These are phyloP conservation scores for Riparia riparia DNA, from an alignment of 2,113 vertebrate species.

Conservation along the genomic window DNA sequence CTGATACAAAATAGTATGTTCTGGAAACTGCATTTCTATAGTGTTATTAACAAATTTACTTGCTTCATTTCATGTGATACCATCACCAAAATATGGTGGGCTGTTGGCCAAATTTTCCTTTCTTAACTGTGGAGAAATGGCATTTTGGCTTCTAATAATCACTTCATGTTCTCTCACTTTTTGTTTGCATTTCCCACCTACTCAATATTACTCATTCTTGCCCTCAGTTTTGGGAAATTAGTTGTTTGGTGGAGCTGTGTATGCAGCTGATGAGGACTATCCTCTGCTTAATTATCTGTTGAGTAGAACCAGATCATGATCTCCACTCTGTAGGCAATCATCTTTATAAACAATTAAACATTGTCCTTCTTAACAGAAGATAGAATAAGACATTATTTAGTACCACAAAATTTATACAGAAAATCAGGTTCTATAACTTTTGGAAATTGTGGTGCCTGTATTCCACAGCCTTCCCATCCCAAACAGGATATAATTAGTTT, in stretches of 20 bases:
- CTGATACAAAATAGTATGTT: neutral
- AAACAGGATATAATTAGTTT: neutral
- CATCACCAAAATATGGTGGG: neutral
- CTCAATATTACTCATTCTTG: neutral
- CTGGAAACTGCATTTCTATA: neutral
- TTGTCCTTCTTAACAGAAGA: neutral
- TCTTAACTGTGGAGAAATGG: neutral
- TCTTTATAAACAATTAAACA: neutral
- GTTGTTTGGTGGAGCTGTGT: neutral
- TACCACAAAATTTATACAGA: neutral
- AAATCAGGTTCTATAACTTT: neutral
- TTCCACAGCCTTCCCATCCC: neutral
- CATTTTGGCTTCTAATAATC: neutral
- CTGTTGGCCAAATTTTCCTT: neutral
- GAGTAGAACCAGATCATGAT: neutral
- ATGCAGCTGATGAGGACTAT: neutral
- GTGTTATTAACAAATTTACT: neutral
- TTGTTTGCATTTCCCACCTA: neutral
- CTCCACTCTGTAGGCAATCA: neutral
- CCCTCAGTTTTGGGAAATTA: neutral
- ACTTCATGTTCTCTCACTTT: neutral
- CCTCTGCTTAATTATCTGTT: neutral
- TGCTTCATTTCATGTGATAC: neutral
- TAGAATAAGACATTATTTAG: neutral
- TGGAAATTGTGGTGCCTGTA: neutral